phyloP scores from a whole-genome alignment of 2,113 vertebrate genomes.

The Halichoerus grypus region DNA sequence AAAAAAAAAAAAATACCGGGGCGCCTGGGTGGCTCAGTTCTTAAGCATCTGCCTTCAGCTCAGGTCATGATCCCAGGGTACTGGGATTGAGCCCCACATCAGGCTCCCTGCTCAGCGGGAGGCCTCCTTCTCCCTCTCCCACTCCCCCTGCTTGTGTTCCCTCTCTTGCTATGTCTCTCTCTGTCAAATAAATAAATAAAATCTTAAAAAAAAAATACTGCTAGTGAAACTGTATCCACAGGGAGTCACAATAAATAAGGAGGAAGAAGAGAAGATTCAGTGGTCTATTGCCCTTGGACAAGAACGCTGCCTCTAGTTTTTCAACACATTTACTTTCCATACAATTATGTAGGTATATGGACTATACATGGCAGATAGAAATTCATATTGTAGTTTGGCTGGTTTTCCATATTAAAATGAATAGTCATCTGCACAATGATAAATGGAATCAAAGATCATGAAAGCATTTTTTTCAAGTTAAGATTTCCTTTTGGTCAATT shows the following conservation, averaged over 20 bases:
- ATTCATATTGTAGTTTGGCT: not conserved
- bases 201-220: not conserved
- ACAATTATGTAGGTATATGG: not conserved
- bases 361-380: not conserved
- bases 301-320: not conserved
- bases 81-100: too few species aligned
- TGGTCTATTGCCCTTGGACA: not conserved
- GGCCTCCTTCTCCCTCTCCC: too few species aligned
- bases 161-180: too few species aligned
- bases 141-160: too few species aligned
- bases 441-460: not conserved
- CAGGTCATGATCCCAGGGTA: too few species aligned
- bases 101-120: too few species aligned
- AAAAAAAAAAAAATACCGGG: not conserved
- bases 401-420: not conserved
- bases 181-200: too few species aligned
- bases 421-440: not conserved
- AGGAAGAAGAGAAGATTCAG: not conserved
- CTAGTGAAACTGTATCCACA: not conserved
- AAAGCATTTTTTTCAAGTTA: not conserved
- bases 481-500: not conserved
- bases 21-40: too few species aligned
- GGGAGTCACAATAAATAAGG: not conserved
- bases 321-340: not conserved
- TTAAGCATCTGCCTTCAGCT: too few species aligned